Base-by-base conservation (phyloP, 2,888 invertebrate species). In the Crematogaster levior region DNA sequence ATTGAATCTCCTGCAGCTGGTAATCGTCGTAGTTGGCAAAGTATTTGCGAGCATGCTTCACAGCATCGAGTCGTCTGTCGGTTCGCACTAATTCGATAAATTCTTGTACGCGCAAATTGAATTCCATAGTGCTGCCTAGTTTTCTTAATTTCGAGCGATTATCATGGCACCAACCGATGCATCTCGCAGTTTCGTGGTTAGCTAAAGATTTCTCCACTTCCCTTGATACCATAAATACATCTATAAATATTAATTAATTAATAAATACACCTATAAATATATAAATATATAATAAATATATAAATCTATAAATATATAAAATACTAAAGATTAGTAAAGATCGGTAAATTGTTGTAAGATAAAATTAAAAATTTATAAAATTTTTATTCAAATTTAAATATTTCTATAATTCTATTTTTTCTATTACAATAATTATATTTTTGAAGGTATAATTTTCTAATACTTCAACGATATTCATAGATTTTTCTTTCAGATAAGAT, bases 131-230 rank as follows among this genome's bases (percentile, higher is more conserved):
- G 74, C 99, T 99, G 94, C 98, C 98, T 86, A 99, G 96, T 95
- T 99, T 99, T 80, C 99, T 96, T 85, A 99, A 96, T 94, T 99
- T 99, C 48, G 98, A 98, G 94, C 98, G 97, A 95, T 99, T 99
- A 94, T 99, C 99, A 92, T 98, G 97, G 95, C 99, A 99, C 99
- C 99, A 99, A 85, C 97, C 96, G 83, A 99, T 96, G 94, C 99
- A 99, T 93, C 98, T 97, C 2, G 96, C 95, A 0, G 99, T 99
- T 95, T 99, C 98, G 80, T 96, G 97, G 83, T 96, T 96, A 3
- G 96, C 95, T 81, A 99, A 95, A 86, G 98, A 98, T 84, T 97
- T 97, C 93, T 99, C 99, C 9, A 99, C 98, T 92, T 97, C 97
- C 18, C 97, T 96, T 0, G 97, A 98, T 7, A 97, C 97, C 92